Conservation (phyloP, 2,797 vertebrate species). For the Tolypeutes matacus region DNA sequence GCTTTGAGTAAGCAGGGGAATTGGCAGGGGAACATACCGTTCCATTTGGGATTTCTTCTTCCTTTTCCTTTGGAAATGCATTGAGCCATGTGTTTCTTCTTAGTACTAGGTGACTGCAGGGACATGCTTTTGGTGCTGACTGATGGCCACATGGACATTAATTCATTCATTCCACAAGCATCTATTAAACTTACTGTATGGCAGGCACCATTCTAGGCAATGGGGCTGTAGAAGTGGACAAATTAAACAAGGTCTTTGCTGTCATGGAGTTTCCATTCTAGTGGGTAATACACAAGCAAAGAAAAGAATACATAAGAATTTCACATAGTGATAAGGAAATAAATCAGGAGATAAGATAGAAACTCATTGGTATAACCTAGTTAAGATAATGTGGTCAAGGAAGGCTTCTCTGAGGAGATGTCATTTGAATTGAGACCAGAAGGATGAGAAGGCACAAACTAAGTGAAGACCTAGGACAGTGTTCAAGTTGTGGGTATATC, state of each 20-base stretch:
- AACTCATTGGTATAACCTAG: background rate
- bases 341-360: background rate
- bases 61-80: background rate
- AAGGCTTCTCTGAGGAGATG: background rate
- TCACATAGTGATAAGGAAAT: background rate
- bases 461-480: background rate
- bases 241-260: background rate
- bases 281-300: background rate
- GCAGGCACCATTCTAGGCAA: background rate
- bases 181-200: background rate
- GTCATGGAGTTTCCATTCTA: background rate
- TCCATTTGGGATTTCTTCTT: background rate
- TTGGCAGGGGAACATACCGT: background rate
- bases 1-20: background rate
- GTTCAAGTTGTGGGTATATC: background rate
- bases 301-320: background rate
- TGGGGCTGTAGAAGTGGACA: background rate
- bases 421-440: background rate
- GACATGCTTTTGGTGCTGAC: background rate
- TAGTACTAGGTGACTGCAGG: background rate
- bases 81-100: background rate
- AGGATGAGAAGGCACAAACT: background rate
- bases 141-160: background rate
- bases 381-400: background rate
- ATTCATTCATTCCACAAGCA: background rate